These are phyloP conservation scores for Phaedon cochleariae DNA, from an alignment of 2,888 invertebrate species.

Conservation along the genomic window DNA sequence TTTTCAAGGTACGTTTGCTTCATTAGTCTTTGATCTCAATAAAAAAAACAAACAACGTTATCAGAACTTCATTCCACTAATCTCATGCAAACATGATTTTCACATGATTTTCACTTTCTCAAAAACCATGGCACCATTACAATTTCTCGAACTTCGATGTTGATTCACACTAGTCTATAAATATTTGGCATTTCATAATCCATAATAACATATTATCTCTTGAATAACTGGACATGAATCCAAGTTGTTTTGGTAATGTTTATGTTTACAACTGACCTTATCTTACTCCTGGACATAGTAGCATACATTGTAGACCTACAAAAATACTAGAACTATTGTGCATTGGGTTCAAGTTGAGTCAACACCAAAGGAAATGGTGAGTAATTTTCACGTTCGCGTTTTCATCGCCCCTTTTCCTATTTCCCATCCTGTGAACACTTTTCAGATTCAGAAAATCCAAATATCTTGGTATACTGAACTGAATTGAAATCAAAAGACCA, in stretches of 20 bases:
- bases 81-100: no score
- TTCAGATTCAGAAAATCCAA: no score
- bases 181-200: neutral
- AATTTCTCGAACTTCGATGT: no score
- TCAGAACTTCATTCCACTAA: no score
- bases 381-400: no score
- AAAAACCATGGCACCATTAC: no score
- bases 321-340: neutral
- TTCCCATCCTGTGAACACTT: no score
- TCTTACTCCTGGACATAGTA: neutral
- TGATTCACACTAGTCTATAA: neutral
- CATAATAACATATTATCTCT: neutral
- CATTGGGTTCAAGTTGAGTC: neutral
- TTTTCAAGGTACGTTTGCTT: neutral
- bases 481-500: no score
- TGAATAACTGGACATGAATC: neutral
- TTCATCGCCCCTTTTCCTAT: no score
- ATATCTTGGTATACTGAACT: no score
- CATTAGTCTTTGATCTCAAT: constrained; percentile 1
- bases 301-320: neutral
- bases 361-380: neutral
- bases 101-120: no score
- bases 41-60: no score
- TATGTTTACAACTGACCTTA: neutral
- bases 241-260: neutral